These are phyloP conservation scores for cattle (Bos taurus) DNA, from an alignment of 2,113 vertebrate genomes.

Conservation along the genomic window DNA sequence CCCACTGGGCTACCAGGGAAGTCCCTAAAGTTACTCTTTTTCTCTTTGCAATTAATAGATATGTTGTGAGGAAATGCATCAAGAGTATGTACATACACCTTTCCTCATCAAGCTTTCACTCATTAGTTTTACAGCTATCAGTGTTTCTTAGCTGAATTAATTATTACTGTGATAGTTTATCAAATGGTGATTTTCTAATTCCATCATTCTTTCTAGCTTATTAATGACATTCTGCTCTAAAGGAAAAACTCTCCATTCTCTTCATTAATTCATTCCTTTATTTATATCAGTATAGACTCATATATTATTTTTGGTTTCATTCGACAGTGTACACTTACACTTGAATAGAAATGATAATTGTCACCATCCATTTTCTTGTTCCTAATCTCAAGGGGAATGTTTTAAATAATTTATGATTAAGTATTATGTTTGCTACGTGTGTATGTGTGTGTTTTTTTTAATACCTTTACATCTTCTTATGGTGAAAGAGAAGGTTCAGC, in stretches of 20 bases:
- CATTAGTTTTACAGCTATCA: background rate
- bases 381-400: background rate
- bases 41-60: background rate
- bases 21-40: background rate
- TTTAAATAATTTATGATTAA: background rate
- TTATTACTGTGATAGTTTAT: background rate
- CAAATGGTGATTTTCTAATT: background rate
- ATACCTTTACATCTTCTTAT: background rate
- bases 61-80: background rate
- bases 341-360: background rate
- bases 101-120: background rate
- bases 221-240: background rate
- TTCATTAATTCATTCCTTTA: background rate
- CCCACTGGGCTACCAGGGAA: background rate
- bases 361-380: background rate
- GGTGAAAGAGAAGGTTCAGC: background rate
- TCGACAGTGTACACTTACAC: background rate
- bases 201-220: background rate
- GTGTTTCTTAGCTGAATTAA: slow-evolving; percentile 16
- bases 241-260: background rate
- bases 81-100: background rate
- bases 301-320: background rate
- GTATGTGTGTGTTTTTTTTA: background rate
- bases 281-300: background rate
- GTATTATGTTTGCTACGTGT: background rate